Evolutionary conservation across 2,797 vertebrate genomes (phyloP), one percentile per base, ranked within the genome.

Genomic region (Anguilla pacifica): DNA sequence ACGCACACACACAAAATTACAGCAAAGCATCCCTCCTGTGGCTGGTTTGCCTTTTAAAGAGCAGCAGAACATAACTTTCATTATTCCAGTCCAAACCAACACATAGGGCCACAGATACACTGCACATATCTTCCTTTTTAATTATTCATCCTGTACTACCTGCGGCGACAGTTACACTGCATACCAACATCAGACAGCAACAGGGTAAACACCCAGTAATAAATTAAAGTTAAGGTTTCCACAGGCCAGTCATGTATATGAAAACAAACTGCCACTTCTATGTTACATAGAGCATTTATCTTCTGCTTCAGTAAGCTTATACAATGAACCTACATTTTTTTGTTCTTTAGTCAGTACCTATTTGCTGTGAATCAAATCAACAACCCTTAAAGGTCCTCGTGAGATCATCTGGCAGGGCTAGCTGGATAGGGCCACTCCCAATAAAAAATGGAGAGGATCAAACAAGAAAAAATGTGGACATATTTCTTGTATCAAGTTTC

Each of bases 201-300:
- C 83, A 57, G 51, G 51, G 28, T 10, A 57, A 15, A 31, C 31
- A 84, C 53, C 15, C 55, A 19, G 53, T n/a, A 84, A 84, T 84
- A 84, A 84, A 84, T 59, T 59, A 51, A 82, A 82, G 39, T 28
- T 67, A 51, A 83, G 22, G 43, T 19, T 84, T 31, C 6, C 25
- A 57, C 25, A 84, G 83, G 13, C 49, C 31, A 6, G 15, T 31
- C n/a, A 57, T 39, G 35, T 39, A 57, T 25, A 61, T 31, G 7
- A 59, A 83, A 83, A 83, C 25, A 83, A 83, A 84, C 59, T 84
- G 39, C 17, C 51, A 84, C 17, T 6, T 61, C 51, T 39, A 84
- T 22, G n/a, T 84, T 59, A 84, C 53, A 57, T 59, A 59, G 35
- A 84, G 83, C 51, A 19, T 85, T 67, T 64, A 6, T 35, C 13